A percentile compares a stretch with the other conserved stretches of the same genome.
phyloP scores from a whole-genome alignment of 92 coral and sea anemone species.

The Blastomussa wellsi region DNA sequence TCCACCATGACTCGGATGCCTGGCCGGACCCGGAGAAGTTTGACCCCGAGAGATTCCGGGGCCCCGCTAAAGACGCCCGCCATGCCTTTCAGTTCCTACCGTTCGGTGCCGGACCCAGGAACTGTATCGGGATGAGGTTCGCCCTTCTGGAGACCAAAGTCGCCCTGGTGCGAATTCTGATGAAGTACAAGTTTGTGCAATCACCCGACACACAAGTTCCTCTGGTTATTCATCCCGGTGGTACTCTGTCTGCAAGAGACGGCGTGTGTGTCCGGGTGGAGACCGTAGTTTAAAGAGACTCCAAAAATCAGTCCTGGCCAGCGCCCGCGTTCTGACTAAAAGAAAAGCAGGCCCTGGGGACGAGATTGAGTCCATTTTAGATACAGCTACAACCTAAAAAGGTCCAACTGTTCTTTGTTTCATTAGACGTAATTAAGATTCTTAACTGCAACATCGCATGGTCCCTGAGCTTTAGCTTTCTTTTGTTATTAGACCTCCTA shows the following conservation, averaged over 20 bases:
- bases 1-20: conserved; percentile 65
- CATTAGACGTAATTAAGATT: no score
- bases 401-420: no score
- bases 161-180: conserved; percentile 55
- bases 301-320: no score
- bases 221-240: conserved; percentile 38
- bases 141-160: conserved; percentile 62
- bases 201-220: conserved; percentile 72
- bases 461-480: no score
- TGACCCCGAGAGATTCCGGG: conserved; percentile 73
- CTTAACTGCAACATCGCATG: no score
- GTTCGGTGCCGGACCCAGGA: conserved; percentile 62
- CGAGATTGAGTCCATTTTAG: no score
- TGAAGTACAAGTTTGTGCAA: conserved; percentile 59
- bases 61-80: conserved; percentile 56
- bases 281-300: not conserved
- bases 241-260: conserved; percentile 41
- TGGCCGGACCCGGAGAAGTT: conserved; percentile 68
- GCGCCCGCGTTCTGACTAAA: no score
- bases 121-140: conserved; percentile 61
- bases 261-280: conserved; percentile 52
- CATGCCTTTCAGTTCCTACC: conserved; percentile 65
- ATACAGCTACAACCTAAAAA: no score
- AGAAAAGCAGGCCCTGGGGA: no score
- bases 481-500: no score